Conservation (phyloP, 2,113 vertebrate genomes). For the Montifringilla adamsi region DNA sequence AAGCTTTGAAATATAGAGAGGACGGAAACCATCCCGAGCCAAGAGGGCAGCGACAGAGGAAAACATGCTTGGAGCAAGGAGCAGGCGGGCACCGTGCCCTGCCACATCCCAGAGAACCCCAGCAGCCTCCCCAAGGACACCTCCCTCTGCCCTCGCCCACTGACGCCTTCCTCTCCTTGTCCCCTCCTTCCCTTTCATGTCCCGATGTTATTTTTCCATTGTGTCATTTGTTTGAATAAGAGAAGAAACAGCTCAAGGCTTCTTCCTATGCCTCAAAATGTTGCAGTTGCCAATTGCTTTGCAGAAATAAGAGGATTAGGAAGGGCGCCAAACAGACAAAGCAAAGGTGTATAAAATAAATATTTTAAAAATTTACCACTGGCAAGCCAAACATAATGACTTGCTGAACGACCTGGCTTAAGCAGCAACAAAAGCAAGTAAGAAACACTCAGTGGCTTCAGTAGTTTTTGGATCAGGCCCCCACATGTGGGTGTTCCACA, state of each 20-base stretch:
- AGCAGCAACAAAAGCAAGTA: not conserved
- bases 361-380: not conserved
- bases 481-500: fast-evolving
- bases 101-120: fast-evolving
- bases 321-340: not conserved
- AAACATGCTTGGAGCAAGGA: not conserved
- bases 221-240: slow-evolving; percentile 21
- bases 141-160: not conserved
- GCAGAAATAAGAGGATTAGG: slow-evolving; percentile 55
- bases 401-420: not conserved
- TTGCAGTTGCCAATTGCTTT: not conserved
- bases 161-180: not conserved
- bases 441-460: not conserved
- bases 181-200: not conserved
- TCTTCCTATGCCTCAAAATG: not conserved
- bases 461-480: not conserved
- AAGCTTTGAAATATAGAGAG: slow-evolving; percentile 77
- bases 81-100: not conserved
- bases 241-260: slow-evolving; percentile 25
- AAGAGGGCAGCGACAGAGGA: slow-evolving; percentile 30
- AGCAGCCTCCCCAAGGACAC: not conserved
- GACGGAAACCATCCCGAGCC: slow-evolving; percentile 63
- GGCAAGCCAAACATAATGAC: not conserved
- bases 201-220: not conserved
- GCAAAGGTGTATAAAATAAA: not conserved